Base-by-base conservation (phyloP, 2,797 vertebrate species). In the Taenioides sp. region DNA sequence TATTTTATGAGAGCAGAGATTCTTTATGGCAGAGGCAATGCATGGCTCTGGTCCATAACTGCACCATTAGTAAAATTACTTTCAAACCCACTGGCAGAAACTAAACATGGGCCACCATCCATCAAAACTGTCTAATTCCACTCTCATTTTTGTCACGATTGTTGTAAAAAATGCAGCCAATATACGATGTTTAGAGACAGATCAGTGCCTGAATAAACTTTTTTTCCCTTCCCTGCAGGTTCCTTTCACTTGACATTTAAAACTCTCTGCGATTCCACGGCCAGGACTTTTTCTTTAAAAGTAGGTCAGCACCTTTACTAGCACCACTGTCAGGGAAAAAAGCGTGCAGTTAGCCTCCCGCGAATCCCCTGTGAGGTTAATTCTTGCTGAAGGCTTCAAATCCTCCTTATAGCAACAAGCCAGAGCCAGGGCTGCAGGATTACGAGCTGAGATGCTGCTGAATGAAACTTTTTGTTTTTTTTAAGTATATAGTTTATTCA, bases 311-410 rank as follows among this genome's bases (percentile, higher is more conserved):
- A 50, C 62, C 69, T 62, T 61, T 67, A 67, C 25, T 49, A 52
- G 72, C 31, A 28, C 10, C 66, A 37, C 67, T 64, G 75, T 37
- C 57, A 59, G 16, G 16, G 73, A 60, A 65, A 65, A 77, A 65
- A 12, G 55, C 72, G 58, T 34, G 58, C 60, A 47, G 49, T 64
- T 20, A 71, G 66, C 34, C 50, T 74, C 70, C 52, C 64, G 64
- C 57, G 72, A 79, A 61, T 25, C 40, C n/a, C 27, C 49, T 54
- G 49, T 64, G 69, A 66, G 50, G 69, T 73, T 76, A 80, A 82
- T 84, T 82, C 73, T 77, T 61, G 70, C 73, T 77, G 67, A 67
- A 28, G 65, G 65, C 66, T 67, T 57, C 66, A 67, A 67, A 67
- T 67, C 66, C 66, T 28, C 17, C 47, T 52, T 66, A 20, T 50